Conservation (phyloP, 2,888 invertebrate species). For the Dryocosmus kuriphilus region DNA sequence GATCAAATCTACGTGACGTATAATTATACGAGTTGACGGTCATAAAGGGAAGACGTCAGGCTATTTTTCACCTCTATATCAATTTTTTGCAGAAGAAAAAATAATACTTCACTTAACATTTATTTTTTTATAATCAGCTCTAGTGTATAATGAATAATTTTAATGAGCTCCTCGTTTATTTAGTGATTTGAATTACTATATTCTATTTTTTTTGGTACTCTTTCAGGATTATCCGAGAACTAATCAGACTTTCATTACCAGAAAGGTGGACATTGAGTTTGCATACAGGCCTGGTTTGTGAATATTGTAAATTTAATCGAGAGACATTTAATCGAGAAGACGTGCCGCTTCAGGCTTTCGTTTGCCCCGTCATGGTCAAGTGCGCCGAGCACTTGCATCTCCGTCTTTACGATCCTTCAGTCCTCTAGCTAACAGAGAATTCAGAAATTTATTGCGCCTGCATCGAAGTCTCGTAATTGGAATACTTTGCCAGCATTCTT, state of each 20-base stretch:
- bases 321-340: slow-evolving; percentile 38
- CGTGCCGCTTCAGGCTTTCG: slow-evolving; percentile 34
- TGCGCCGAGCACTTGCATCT: slow-evolving; percentile 22
- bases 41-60: neutral
- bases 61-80: neutral
- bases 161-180: neutral
- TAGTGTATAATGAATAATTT: neutral
- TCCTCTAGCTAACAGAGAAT: slow-evolving; percentile 32
- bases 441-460: slow-evolving; percentile 40
- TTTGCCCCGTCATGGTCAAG: slow-evolving; percentile 22
- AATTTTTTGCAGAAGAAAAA: neutral
- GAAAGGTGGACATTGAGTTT: slow-evolving; percentile 6
- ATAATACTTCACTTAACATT: neutral
- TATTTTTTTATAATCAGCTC: neutral
- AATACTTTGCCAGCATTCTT: slow-evolving; percentile 36
- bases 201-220: neutral
- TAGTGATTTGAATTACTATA: neutral
- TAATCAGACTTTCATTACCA: slow-evolving; percentile 15
- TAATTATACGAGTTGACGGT: neutral
- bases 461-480: slow-evolving; percentile 35
- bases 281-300: slow-evolving; percentile 25
- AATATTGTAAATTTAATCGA: slow-evolving; percentile 39
- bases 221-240: neutral
- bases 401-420: slow-evolving; percentile 38
- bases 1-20: neutral